Conservation (phyloP, 2,888 invertebrate species). For the Andrena fulva region DNA sequence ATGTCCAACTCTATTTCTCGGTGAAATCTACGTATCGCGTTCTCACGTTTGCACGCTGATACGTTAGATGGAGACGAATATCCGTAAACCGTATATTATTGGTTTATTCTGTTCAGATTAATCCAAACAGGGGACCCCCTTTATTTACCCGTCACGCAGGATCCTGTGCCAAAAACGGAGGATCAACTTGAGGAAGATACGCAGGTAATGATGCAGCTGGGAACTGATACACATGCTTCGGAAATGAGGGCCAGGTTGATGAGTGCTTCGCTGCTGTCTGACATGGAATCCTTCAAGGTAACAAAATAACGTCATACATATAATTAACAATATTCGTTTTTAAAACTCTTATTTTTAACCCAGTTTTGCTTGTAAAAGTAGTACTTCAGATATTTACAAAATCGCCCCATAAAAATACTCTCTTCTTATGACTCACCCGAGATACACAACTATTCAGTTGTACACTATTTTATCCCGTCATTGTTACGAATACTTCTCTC, state of each 20-base stretch:
- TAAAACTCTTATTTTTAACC: too few species aligned
- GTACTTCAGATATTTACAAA: too few species aligned
- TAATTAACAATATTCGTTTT: neutral
- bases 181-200: slow-evolving; percentile 98
- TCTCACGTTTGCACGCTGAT: neutral
- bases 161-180: slow-evolving; percentile 98
- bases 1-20: neutral
- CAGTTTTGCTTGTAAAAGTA: too few species aligned
- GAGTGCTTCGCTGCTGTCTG: slow-evolving; percentile 97
- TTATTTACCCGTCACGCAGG: slow-evolving; percentile 94
- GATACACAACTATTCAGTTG: too few species aligned
- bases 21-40: neutral
- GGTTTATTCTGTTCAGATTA: slow-evolving; percentile 82
- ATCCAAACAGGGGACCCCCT: slow-evolving; percentile 90
- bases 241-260: slow-evolving; percentile 96
- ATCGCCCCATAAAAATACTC: too few species aligned
- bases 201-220: slow-evolving; percentile 94
- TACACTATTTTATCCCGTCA: too few species aligned
- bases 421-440: too few species aligned
- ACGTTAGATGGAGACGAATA: neutral
- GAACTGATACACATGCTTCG: slow-evolving; percentile 93
- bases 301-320: neutral
- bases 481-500: too few species aligned
- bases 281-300: slow-evolving; percentile 99
- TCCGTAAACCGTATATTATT: neutral